Evolutionary conservation across 2,113 vertebrate genomes (phyloP).

Genomic region (Riparia riparia): DNA sequence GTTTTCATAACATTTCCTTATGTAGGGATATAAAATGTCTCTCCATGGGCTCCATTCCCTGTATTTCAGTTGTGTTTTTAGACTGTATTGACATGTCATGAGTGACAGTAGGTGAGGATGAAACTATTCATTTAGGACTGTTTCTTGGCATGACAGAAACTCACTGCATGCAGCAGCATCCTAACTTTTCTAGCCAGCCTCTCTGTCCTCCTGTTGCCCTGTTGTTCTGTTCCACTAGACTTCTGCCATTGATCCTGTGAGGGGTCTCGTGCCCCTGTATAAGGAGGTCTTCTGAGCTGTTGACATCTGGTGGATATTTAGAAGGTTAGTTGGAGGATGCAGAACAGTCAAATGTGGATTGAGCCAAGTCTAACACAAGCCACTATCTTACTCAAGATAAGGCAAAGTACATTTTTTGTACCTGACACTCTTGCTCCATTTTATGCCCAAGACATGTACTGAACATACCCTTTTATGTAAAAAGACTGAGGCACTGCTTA

Average conservation of each 20-base stretch:
- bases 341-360: neutral
- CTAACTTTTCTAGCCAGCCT: neutral
- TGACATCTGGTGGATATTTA: neutral
- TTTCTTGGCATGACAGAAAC: neutral
- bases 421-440: neutral
- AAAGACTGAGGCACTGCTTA: neutral
- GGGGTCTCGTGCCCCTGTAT: neutral
- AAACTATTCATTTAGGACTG: neutral
- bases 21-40: neutral
- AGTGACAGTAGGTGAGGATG: neutral
- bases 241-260: neutral
- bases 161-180: neutral
- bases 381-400: neutral
- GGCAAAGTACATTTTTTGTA: neutral
- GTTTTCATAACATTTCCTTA: neutral
- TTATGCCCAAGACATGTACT: rapidly evolving
- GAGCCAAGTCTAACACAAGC: neutral
- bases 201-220: neutral
- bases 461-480: neutral
- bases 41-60: neutral
- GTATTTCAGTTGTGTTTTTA: neutral
- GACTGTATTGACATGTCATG: neutral
- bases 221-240: neutral
- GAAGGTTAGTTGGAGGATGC: neutral
- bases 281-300: neutral